Conservation (phyloP, 2,113 vertebrate genomes). For the Bambusicola thoracicus region DNA sequence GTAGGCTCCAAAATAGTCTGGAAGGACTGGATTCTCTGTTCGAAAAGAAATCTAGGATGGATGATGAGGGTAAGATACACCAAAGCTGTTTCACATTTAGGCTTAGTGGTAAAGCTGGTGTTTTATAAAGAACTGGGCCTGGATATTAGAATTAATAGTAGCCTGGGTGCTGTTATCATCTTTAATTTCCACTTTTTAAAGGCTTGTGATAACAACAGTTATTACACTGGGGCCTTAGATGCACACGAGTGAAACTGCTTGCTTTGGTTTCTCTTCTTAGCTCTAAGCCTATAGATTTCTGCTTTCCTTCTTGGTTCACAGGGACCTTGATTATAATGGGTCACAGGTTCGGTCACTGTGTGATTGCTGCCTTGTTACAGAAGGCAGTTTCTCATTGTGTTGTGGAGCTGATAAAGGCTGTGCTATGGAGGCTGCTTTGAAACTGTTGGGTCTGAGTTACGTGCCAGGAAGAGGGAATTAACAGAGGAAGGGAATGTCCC, state of each 20-base stretch:
- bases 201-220: neutral
- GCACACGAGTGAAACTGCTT: neutral
- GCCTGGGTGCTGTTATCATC: neutral
- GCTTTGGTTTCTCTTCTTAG: neutral
- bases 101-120: neutral
- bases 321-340: neutral
- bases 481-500: neutral
- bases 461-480: neutral
- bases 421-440: neutral
- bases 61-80: neutral
- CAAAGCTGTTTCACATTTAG: neutral
- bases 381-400: neutral
- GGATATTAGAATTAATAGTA: neutral
- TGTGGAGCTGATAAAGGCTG: neutral
- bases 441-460: neutral
- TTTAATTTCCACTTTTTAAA: neutral
- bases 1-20: conserved; percentile 49
- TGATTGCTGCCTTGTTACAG: neutral
- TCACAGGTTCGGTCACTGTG: neutral
- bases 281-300: neutral
- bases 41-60: neutral
- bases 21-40: conserved; percentile 44
- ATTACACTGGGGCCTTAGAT: neutral
- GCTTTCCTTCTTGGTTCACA: neutral
- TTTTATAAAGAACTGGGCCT: neutral